These are phyloP conservation scores for Australoheros scitulus DNA, from an alignment of 2,113 vertebrate genomes.

Conservation along the genomic window DNA sequence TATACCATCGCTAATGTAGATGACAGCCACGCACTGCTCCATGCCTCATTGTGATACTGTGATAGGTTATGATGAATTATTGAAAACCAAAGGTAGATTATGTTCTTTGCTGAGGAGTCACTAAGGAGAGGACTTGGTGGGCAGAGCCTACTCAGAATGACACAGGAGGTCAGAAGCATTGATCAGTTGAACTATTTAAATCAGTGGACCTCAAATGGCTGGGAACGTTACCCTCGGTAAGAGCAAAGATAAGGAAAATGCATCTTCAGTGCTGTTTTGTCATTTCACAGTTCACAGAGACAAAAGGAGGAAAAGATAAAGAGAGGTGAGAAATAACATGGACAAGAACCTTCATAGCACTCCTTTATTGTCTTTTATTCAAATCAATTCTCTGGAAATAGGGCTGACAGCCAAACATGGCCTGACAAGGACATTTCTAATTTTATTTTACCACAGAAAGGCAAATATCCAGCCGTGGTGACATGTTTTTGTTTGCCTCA, in stretches of 20 bases:
- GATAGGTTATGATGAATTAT: conserved; percentile 21
- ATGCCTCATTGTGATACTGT: not conserved
- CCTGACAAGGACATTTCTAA: conserved; percentile 54
- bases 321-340: not conserved
- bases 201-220: not conserved
- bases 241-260: not conserved
- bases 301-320: not conserved
- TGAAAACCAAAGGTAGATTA: conserved; percentile 58
- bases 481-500: conserved; percentile 23
- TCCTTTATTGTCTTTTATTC: not conserved
- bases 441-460: conserved; percentile 36
- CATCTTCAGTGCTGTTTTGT: not conserved
- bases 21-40: not conserved
- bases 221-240: not conserved
- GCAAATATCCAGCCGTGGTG: conserved; percentile 25
- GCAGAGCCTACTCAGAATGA: conserved; percentile 31
- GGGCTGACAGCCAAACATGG: conserved; percentile 5
- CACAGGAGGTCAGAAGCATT: conserved; percentile 18
- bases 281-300: not conserved
- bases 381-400: not conserved
- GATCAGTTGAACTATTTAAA: conserved; percentile 25
- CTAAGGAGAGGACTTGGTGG: conserved; percentile 12
- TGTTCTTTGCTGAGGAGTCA: not conserved
- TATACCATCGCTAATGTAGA: no score
- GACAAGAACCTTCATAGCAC: not conserved